phyloP scores from a whole-genome alignment of 2,113 vertebrate genomes.

The Ammodytes dubius region DNA sequence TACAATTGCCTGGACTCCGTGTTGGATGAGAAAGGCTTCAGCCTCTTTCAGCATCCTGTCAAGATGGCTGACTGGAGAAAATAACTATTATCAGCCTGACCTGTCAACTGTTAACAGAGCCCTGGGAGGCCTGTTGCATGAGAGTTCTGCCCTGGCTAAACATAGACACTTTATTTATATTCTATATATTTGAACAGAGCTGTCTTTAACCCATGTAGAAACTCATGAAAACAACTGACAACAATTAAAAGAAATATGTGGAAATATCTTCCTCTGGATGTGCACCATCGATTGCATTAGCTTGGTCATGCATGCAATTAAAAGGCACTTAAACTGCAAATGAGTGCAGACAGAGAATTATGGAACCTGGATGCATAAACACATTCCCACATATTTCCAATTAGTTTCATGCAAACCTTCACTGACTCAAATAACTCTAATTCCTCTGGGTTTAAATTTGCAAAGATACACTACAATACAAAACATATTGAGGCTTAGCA shows the following conservation, averaged over 20 bases:
- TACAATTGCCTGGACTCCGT: slow-evolving; percentile 67
- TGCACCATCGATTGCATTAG: slow-evolving; percentile 46
- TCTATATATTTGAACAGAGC: slow-evolving; percentile 32
- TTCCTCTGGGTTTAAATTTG: slow-evolving; percentile 51
- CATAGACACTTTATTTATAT: slow-evolving; percentile 52
- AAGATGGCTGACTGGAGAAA: slow-evolving; percentile 81
- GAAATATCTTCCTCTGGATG: slow-evolving; percentile 26
- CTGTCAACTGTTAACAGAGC: slow-evolving; percentile 75
- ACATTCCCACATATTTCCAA: slow-evolving; percentile 50
- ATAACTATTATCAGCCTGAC: slow-evolving; percentile 77
- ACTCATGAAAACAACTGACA: slow-evolving; percentile 31
- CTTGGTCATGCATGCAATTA: slow-evolving; percentile 60
- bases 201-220: slow-evolving; percentile 14
- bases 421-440: slow-evolving; percentile 54
- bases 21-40: slow-evolving; percentile 64
- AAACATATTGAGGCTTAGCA: slow-evolving; percentile 5
- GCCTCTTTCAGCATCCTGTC: slow-evolving; percentile 75
- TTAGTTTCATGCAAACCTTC: slow-evolving; percentile 61
- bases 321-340: slow-evolving; percentile 71
- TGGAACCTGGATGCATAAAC: slow-evolving; percentile 48
- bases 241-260: slow-evolving; percentile 21
- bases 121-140: slow-evolving; percentile 61
- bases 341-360: slow-evolving; percentile 56
- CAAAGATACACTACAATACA: slow-evolving; percentile 25
- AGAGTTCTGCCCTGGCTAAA: slow-evolving; percentile 53